Base-by-base conservation (phyloP, 1,140 invertebrate genomes). In the Drosophila sp. region DNA sequence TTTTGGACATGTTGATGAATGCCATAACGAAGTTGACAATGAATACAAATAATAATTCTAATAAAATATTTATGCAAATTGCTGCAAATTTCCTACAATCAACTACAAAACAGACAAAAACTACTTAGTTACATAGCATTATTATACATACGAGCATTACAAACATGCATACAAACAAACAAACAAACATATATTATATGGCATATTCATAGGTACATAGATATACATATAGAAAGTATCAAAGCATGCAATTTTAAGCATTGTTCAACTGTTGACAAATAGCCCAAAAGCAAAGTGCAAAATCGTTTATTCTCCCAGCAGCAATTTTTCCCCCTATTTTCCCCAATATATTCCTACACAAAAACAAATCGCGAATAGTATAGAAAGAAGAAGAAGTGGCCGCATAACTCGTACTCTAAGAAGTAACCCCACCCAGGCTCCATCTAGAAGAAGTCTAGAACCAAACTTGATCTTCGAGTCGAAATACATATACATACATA, bases 81-180 rank as follows among this genome's bases (percentile, higher is more conserved):
- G 69, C 56, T 75, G 81, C 74, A 62, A 76, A 66, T 72, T 87
- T 87, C 82, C 82, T 87, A 87, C 61, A 86, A 72, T 67, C 71
- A 72, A 81, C 72, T 76, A 79, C 27, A 61, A 74, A 63, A 64
- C 27, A 66, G 3, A 40, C 27, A 46, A 61, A 27, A 61, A 48
- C 53, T 50, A 78, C 56, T 41, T 65, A 80, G 72, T 76, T 77
- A 78, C 59, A 69, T 73, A 73, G 46, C 50, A 46, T 73, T 53
- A 53, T 29, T 13, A 48, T 29, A 48, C 25, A 46, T 0, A 45
- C 8, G n/a, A 4, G 32, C 6, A 45, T 34, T 40, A 46, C 0
- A 40, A 14, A 18, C 7, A 29, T 36, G 18, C 5, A 56, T 64
- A 54, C 13, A 54, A 18, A 40, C 5, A 27, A 3, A 27, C 25